Base-by-base conservation (phyloP, 1,140 invertebrate species). In the Calliphora vicina region DNA sequence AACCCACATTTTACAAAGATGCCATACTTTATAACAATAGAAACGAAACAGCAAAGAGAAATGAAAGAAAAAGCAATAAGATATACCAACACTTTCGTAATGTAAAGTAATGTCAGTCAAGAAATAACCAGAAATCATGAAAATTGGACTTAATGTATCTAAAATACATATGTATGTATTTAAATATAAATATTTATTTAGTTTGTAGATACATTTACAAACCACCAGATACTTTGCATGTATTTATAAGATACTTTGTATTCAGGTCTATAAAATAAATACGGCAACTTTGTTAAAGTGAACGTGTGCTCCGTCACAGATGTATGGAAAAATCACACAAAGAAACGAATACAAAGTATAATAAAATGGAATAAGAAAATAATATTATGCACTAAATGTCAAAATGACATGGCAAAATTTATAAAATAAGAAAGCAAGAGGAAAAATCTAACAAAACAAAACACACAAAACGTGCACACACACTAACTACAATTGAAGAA, bases 391-490 rank as follows among this genome's bases (percentile, higher is more conserved):
- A 78, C 42, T 12, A 78, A 78, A 8, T 78, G 35, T 78, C 74
- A 78, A 78, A 81, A 67, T 81, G 80, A 81, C 45, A 81, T 29
- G 45, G 80, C 80, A 57, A 71, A 71, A 71, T 67, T 57, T 71
- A 78, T 20, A 43, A 78, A 78, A 50, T 12, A 1, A 43, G 29
- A 25, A 45, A 43, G 6, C 1, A 76, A 29, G 20, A n/a, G 1
- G 15, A 76, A 35, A 17, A 17, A 45, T 10, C 35, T 15, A 35
- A 74, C 23, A 57, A 23, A 26, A 81, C 17, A 57, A 23, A 26
- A 81, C 17, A 43, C 9, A n/a, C n/a, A 35, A 35, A 35, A 35
- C 35, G 35, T 35, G 35, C 35, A 35, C 6, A 35, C 35, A 35
- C 35, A 35, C 1, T 10, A 35, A 35, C 6, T 0, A 50, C 13